Percentiles rank a stretch among this genome's conserved stretches.
Evolutionary conservation across 30 jellyfish, hydroid and myxozoan genomes (phyloP).

Genomic region (Aurelia sp.): DNA sequence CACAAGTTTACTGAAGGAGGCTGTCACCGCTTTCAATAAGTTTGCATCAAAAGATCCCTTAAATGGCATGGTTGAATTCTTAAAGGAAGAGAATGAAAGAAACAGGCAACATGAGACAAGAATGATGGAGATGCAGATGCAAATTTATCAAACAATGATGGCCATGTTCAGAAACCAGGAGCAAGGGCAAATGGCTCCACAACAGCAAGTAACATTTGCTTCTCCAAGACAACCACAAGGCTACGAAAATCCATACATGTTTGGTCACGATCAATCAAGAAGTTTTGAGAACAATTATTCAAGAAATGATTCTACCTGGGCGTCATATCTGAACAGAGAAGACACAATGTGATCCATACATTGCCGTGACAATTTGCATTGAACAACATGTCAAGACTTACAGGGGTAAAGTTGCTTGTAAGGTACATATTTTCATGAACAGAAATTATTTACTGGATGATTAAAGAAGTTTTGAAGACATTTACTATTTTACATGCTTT

Average conservation of each 20-base stretch:
- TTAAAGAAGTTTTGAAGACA: neutral
- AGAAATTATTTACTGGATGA: neutral
- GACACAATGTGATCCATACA: conserved; percentile 5
- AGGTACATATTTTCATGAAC: neutral
- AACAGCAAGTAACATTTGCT: conserved; percentile 17
- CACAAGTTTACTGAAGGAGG: conserved; percentile 42
- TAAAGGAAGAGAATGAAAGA: conserved; percentile 46
- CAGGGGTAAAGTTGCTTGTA: neutral
- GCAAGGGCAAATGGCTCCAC: conserved; percentile 53
- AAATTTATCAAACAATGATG: conserved; percentile 41
- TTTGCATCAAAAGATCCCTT: conserved; percentile 39
- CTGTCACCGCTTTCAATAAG: conserved; percentile 38
- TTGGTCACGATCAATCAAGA: conserved; percentile 18
- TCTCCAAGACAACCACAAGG: conserved; percentile 42
- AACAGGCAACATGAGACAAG: conserved; percentile 31
- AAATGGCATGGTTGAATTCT: conserved; percentile 19
- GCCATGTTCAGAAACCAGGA: conserved; percentile 36
- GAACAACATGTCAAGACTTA: neutral
- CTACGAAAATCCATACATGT: neutral
- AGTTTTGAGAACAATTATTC: conserved; percentile 31
- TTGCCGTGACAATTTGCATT: neutral
- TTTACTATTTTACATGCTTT: neutral
- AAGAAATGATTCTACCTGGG: conserved; percentile 26
- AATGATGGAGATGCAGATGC: conserved; percentile 64
- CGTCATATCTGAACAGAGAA: conserved; percentile 31